Percentiles rank a stretch among this genome's conserved stretches.
Evolutionary conservation across 2,113 vertebrate species (phyloP).

Genomic region (Eonycteris spelaea): DNA sequence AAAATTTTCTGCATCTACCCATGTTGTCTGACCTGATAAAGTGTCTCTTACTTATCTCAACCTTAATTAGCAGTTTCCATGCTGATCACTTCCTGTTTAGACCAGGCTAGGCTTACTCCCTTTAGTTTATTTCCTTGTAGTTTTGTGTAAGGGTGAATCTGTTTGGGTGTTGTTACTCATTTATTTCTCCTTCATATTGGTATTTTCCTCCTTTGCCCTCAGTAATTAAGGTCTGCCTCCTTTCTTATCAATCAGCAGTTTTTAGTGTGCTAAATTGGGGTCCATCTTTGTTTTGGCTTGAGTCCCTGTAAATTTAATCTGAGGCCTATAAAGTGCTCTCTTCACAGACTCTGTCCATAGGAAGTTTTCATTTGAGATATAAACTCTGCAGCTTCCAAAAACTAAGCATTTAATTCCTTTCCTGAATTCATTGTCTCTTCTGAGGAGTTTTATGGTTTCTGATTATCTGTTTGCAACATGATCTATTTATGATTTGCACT

Average conservation of each 20-base stretch:
- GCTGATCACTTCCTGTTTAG: background rate
- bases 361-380: background rate
- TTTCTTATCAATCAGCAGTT: background rate
- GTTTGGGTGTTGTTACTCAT: background rate
- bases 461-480: background rate
- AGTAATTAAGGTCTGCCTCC: background rate
- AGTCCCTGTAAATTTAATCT: slow-evolving; percentile 16
- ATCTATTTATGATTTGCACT: background rate
- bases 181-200: background rate
- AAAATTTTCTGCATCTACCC: background rate
- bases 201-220: background rate
- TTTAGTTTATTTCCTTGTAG: background rate
- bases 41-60: background rate
- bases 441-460: background rate
- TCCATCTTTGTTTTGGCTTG: slow-evolving; percentile 9
- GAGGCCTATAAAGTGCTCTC: background rate
- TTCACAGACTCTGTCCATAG: background rate
- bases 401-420: background rate
- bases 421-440: background rate
- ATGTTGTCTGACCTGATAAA: background rate
- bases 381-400: background rate
- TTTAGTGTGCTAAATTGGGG: background rate
- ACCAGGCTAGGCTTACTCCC: background rate
- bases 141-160: background rate
- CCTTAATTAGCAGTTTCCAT: background rate